Evolutionary conservation across 2,888 invertebrate genomes (phyloP).

Genomic region (Oscheius sp.): DNA sequence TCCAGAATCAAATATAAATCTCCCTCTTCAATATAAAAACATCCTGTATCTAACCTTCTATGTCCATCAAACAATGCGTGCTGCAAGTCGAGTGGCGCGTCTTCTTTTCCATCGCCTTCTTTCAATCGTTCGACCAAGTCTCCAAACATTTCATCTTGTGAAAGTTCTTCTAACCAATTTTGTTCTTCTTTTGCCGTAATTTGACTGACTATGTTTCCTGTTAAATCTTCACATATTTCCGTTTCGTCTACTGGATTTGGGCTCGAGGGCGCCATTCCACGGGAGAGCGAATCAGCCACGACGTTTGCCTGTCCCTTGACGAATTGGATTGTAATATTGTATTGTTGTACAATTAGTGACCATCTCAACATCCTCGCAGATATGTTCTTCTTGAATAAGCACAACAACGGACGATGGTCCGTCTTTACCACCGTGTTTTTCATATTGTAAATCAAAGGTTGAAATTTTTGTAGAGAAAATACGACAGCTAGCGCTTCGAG

Average conservation of each 20-base stretch:
- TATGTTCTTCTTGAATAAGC: constrained; percentile 17
- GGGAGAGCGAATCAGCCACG: constrained; percentile 40
- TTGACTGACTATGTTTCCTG: neutral
- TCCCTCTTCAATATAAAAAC: neutral
- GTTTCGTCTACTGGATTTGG: no score
- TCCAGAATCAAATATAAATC: neutral
- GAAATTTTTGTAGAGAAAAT: constrained; percentile 37
- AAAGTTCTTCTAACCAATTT: constrained; percentile 10
- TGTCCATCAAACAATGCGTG: no score
- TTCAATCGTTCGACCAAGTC: neutral
- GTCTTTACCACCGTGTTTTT: constrained; percentile 32
- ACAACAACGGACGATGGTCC: no score
- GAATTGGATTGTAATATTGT: constrained; percentile 21
- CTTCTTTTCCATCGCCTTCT: neutral
- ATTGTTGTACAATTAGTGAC: constrained; percentile 27
- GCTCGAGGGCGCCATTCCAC: constrained; percentile 7
- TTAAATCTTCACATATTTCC: neutral
- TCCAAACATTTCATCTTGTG: neutral
- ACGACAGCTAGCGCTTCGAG: constrained; percentile 50
- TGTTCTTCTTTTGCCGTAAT: neutral
- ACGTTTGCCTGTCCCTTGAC: neutral
- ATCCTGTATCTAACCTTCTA: neutral
- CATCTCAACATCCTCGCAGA: constrained; percentile 33
- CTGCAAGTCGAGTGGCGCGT: neutral
- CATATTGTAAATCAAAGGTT: constrained; percentile 37